These are phyloP conservation scores for Phragmatobia fuliginosa DNA, from an alignment of 2,888 invertebrate species.

Conservation along the genomic window DNA sequence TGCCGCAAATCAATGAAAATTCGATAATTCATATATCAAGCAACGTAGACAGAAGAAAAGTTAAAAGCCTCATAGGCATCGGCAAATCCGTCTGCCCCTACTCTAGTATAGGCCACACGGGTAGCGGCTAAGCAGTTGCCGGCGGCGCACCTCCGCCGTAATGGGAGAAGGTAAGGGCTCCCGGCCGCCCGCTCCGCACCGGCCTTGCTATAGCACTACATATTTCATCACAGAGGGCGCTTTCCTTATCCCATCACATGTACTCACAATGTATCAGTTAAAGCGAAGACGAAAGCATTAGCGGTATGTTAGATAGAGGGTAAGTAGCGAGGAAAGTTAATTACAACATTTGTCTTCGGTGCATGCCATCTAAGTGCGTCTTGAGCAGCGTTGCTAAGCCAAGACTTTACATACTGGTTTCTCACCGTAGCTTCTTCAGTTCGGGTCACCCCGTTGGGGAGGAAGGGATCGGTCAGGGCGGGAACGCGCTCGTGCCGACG, in stretches of 20 bases:
- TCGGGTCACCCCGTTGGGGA: slow-evolving; percentile 76
- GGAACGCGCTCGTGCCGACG: slow-evolving; percentile 70
- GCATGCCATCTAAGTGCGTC: slow-evolving; percentile 82
- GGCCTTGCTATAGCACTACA: slow-evolving; percentile 76
- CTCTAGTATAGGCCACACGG: slow-evolving; percentile 75
- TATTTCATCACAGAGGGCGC: slow-evolving; percentile 88
- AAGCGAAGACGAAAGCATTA: slow-evolving; percentile 83
- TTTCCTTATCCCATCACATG: slow-evolving; percentile 92
- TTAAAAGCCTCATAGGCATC: slow-evolving; percentile 80
- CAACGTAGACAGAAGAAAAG: slow-evolving; percentile 81
- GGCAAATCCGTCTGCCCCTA: slow-evolving; percentile 74
- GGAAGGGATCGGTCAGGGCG: slow-evolving; percentile 66
- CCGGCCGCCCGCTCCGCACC: slow-evolving; percentile 85
- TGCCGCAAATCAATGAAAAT: slow-evolving; percentile 56
- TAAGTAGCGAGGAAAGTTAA: slow-evolving; percentile 82
- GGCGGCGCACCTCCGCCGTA: slow-evolving; percentile 87
- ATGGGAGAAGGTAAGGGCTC: slow-evolving; percentile 87
- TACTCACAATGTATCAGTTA: slow-evolving; percentile 71
- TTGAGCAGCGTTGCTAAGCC: slow-evolving; percentile 83
- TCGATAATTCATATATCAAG: slow-evolving; percentile 56
- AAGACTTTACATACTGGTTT: slow-evolving; percentile 82
- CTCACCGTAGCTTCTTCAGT: slow-evolving; percentile 84
- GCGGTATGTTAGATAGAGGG: slow-evolving; percentile 73
- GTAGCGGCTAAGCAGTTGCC: slow-evolving; percentile 81
- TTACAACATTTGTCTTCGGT: slow-evolving; percentile 67